phyloP scores from a whole-genome alignment of 2,113 vertebrate species.

The Scomber scombrus region DNA sequence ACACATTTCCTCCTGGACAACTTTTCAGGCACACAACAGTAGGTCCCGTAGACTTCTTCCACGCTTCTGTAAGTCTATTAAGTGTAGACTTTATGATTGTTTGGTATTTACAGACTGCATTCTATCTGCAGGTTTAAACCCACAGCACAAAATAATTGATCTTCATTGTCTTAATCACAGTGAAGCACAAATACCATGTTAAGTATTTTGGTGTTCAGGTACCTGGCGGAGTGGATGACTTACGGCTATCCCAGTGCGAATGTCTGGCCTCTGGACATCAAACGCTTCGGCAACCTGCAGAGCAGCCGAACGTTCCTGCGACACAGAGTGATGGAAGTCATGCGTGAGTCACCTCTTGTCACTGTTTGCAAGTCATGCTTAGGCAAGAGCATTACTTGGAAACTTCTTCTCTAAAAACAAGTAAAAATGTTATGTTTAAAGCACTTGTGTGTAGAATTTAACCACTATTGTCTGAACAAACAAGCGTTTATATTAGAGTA shows the following conservation, averaged over 20 bases:
- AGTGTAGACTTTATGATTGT: too few species aligned
- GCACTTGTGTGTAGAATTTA: neutral
- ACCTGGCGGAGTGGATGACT: conserved; percentile 97
- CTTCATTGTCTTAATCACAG: neutral
- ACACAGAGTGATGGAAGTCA: conserved; percentile 98
- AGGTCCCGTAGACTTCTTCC: too few species aligned
- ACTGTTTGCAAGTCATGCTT: neutral
- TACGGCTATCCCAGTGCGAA: conserved; percentile 93
- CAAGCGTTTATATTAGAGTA: neutral
- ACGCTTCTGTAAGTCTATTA: too few species aligned
- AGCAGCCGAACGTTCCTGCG: conserved; percentile 98
- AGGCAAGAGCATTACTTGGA: neutral
- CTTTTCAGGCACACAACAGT: too few species aligned
- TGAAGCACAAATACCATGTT: conserved; percentile 14
- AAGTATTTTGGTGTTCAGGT: conserved; percentile 80
- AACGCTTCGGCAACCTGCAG: conserved; percentile 95
- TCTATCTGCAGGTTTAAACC: too few species aligned
- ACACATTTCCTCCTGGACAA: too few species aligned
- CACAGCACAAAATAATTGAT: neutral
- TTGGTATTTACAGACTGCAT: too few species aligned
- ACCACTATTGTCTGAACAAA: too few species aligned
- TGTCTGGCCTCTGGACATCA: conserved; percentile 95
- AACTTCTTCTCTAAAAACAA: too few species aligned
- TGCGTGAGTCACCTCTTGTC: conserved; percentile 88
- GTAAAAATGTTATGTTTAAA: neutral